Conservation (phyloP, 2,888 invertebrate genomes). For the Ethmia dodecea region DNA sequence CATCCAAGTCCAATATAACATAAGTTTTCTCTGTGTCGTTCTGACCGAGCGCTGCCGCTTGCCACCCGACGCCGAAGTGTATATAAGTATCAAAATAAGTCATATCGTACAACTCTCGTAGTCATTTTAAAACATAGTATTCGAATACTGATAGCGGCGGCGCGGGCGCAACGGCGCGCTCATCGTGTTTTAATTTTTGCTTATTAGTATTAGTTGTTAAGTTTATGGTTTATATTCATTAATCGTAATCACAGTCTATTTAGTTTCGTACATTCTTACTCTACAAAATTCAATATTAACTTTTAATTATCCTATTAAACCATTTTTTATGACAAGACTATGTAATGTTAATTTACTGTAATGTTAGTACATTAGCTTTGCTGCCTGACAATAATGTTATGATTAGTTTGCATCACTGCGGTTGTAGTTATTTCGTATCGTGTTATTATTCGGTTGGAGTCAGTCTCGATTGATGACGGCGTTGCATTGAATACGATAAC, state of each 20-base stretch:
- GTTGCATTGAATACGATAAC: slow-evolving; percentile 33
- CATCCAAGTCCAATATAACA: slow-evolving; percentile 1
- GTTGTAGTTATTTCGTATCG: slow-evolving; percentile 30
- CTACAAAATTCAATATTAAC: slow-evolving; percentile 8
- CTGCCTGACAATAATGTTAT: slow-evolving; percentile 64
- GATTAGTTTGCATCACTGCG: slow-evolving; percentile 40
- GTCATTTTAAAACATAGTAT: slow-evolving; percentile 35
- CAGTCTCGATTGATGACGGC: slow-evolving; percentile 28
- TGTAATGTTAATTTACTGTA: slow-evolving; percentile 38
- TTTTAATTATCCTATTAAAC: slow-evolving; percentile 12
- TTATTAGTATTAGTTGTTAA: slow-evolving; percentile 8
- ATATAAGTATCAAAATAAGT: slow-evolving; percentile 43
- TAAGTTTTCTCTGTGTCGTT: not conserved
- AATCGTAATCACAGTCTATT: slow-evolving; percentile 33
- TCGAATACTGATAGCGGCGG: slow-evolving; percentile 13
- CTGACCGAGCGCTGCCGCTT: slow-evolving; percentile 7
- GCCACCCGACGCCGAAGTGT: slow-evolving; percentile 11
- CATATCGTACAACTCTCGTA: slow-evolving; percentile 48
- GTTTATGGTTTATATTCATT: slow-evolving; percentile 40
- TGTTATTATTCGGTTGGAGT: too few relatives aligned
- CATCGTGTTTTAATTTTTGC: slow-evolving; percentile 1
- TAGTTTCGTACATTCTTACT: slow-evolving; percentile 17
- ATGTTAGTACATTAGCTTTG: slow-evolving; percentile 45
- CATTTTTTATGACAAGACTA: slow-evolving; percentile 51
- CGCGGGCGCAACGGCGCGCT: not conserved